Base-by-base conservation (phyloP, 2,888 invertebrate genomes). In the Sabatieria punctata region DNA sequence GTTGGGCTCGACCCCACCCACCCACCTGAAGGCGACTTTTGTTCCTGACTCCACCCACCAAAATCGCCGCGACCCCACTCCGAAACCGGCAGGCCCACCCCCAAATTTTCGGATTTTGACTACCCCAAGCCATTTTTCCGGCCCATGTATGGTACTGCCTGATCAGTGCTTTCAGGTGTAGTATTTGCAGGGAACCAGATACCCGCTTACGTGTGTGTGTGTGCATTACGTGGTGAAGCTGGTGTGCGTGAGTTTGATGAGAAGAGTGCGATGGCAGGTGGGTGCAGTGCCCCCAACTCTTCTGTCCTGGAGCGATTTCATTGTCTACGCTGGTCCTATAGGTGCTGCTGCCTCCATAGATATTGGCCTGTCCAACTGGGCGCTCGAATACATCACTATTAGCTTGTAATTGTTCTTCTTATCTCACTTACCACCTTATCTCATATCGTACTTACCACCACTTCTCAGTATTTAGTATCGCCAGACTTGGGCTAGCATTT, bases 291-390 rank as follows among this genome's bases (percentile, higher is more conserved):
- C 50, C 18, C 47, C 61, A 30, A 52, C 55, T 26, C 33, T 11
- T 2, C 24, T 50, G 22, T 2, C n/a, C 2, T 50, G 51, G 46
- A n/a, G 42, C 15, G 57, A 57, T 38, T 54, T 50, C 49, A 45
- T 55, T 49, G 49, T 64, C 56, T 51, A 60, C 56, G 53, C 64
- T 4, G 58, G 59, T 22, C 61, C 63, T 4, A 59, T 84, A 47
- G 95, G 93, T 4, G 70, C 93, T 37, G 85, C 88, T 46, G 89
- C 91, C 65, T 89, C 89, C 2, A 76, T 97, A 46, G 97, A 99
- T 64, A 89, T 97, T 57, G 89, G 89, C 2, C 80, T 97, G 64
- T 95, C 93, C 1, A 93, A 93, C 68, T 97, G 95, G 95, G 91
- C 89, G 15, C 75, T 97, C 49, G 86, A 86, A 61, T 76, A 89